phyloP scores from a whole-genome alignment of 2,797 vertebrate species.

The Channa striata region DNA sequence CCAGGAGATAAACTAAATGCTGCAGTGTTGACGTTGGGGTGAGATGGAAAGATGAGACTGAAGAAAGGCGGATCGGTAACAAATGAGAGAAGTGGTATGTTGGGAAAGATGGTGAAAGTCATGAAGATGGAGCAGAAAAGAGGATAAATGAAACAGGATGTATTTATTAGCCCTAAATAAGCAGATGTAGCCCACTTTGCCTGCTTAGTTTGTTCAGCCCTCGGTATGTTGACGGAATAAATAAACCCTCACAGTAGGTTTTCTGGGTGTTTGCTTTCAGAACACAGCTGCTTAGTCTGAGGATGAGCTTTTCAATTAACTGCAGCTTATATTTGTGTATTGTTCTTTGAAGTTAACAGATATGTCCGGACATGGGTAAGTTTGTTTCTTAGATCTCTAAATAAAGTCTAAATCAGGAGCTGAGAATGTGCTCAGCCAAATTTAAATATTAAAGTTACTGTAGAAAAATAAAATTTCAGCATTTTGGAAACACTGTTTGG shows the following conservation, averaged over 20 bases:
- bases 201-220: slow-evolving; percentile 45
- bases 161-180: slow-evolving; percentile 40
- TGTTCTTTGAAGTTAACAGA: slow-evolving; percentile 43
- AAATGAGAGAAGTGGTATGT: slow-evolving; percentile 19
- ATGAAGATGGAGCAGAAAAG: neutral
- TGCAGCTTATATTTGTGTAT: slow-evolving; percentile 57
- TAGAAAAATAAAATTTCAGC: neutral
- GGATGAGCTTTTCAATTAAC: slow-evolving; percentile 66
- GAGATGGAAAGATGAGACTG: slow-evolving; percentile 10
- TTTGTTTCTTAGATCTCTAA: slow-evolving; percentile 7
- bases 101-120: slow-evolving; percentile 5
- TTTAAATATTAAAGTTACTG: neutral
- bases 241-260: slow-evolving; percentile 54
- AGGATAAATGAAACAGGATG: slow-evolving; percentile 36
- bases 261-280: slow-evolving; percentile 68
- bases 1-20: slow-evolving; percentile 74
- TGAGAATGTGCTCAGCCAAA: neutral
- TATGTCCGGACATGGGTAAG: neutral
- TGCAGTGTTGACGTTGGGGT: slow-evolving; percentile 62
- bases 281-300: slow-evolving; percentile 65
- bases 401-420: neutral
- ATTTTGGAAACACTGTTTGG: neutral
- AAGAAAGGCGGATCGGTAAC: slow-evolving; percentile 18
- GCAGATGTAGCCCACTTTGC: slow-evolving; percentile 30
- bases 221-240: slow-evolving; percentile 41